A percentile compares a stretch with the other conserved stretches of the same genome.
These are phyloP conservation scores for Amyelois transitella DNA, from an alignment of 1,140 invertebrate species.

Conservation along the genomic window DNA sequence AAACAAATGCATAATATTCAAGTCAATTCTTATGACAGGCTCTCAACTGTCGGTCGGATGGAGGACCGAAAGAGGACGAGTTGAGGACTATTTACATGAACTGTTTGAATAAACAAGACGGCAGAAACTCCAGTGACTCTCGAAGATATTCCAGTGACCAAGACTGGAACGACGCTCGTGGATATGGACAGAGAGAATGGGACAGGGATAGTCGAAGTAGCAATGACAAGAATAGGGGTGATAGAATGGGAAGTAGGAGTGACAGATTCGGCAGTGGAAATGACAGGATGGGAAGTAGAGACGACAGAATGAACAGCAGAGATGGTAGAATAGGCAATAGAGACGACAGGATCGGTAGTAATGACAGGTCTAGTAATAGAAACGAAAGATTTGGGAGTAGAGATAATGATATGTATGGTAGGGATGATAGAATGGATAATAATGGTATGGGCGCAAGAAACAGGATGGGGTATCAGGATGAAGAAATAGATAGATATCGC, in stretches of 20 bases:
- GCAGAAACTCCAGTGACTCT: conserved; percentile 26
- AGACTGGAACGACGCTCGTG: conserved; percentile 34
- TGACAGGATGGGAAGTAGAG: conserved; percentile 7
- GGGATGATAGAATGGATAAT: conserved; percentile 13
- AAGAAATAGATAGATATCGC: conserved; percentile 13
- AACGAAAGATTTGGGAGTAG: conserved; percentile 21
- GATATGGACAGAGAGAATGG: conserved; percentile 26
- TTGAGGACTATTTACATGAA: conserved; percentile 51
- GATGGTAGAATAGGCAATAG: conserved; percentile 8
- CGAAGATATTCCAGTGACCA: conserved; percentile 21
- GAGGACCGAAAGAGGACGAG: conserved; percentile 63
- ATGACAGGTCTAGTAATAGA: conserved; percentile 8
- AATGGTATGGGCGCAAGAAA: conserved; percentile 15
- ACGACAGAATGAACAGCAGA: conserved; percentile 9
- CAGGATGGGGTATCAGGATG: conserved; percentile 5
- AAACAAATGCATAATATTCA: background rate
- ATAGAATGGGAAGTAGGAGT: conserved; percentile 9
- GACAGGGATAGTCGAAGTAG: conserved; percentile 25
- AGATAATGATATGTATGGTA: conserved; percentile 17
- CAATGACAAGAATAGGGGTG: conserved; percentile 24
- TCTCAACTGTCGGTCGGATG: conserved; percentile 68
- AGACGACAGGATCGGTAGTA: conserved; percentile 5
- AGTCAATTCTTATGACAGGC: conserved; percentile 24
- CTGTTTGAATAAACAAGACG: conserved; percentile 44
- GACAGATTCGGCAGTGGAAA: conserved; percentile 4